Conservation (phyloP, 2,888 invertebrate genomes). For the Blomia tropicalis region DNA sequence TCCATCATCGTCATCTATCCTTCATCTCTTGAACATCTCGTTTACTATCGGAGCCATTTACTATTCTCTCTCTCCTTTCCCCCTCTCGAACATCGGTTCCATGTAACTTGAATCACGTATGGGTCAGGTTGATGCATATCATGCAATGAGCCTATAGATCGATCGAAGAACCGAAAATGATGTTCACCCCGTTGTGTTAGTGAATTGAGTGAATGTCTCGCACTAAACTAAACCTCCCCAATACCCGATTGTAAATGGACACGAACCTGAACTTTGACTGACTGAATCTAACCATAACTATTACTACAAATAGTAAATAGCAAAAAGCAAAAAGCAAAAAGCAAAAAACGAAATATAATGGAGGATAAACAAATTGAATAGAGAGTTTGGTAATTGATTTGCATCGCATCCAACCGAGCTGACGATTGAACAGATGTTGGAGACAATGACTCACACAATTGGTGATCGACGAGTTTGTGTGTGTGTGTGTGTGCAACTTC, state of each 20-base stretch:
- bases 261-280: too few relatives aligned
- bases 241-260: too few relatives aligned
- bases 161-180: conserved; percentile 8
- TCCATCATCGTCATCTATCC: background rate
- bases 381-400: conserved; percentile 9
- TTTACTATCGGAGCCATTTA: too few relatives aligned
- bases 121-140: background rate
- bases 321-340: background rate
- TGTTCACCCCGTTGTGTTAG: background rate
- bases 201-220: background rate
- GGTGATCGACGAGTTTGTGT: background rate
- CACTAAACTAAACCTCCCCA: too few relatives aligned
- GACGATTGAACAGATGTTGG: conserved; percentile 11
- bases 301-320: background rate
- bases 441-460: conserved; percentile 1
- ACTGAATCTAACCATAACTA: background rate
- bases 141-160: background rate
- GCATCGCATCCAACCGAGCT: background rate
- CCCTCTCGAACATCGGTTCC: too few relatives aligned
- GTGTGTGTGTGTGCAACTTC: background rate
- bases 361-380: background rate
- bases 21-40: background rate
- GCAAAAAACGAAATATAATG: background rate
- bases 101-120: too few relatives aligned
- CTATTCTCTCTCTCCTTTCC: too few relatives aligned